Base-by-base conservation (phyloP, 2,888 invertebrate species). In the Germaria angustata region DNA sequence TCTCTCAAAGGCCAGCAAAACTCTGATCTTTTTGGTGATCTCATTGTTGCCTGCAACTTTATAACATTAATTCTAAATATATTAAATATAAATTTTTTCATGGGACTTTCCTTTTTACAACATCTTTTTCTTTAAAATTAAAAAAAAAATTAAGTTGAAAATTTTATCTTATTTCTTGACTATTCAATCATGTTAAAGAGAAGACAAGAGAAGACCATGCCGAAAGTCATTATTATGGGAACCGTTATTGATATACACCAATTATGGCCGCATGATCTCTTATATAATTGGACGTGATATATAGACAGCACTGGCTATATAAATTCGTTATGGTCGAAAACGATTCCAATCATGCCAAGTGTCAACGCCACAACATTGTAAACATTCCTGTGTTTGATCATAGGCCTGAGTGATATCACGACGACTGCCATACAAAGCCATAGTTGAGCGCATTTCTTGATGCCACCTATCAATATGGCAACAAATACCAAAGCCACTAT, bases 401-500 rank as follows among this genome's bases (percentile, higher is more conserved):
- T 98, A 98, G 0, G 97, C 95, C 76, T 94, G 93, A 1, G 95
- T 95, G 77, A 96, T 94, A 81, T 94, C 93, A 55, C 93, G 93
- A 81, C 93, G 93, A 17, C 93, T 93, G 57, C 95, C 95, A 89
- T 97, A 97, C 84, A 94, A 93, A 7, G 94, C 94, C 87, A 97
- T 93, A 1, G 96, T 93, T 17, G 95, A 94, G 84, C 93, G 93
- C 95, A 97, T 95, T 91, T 95, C 95, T 90, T 91, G 84, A 98
- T 95, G 51, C 97, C 98, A 41, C 97, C 97, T 80, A 98, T 95
- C 84, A 98, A 92, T 94, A 98, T 95, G 84, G 95, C 95, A 84
- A 98, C 95, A 92, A 98, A 97, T 86, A 98, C 95, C 86, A 98
- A 93, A 89, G 98, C 95, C 65, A 98, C 93, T 24, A 97, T 93